Evolutionary conservation across 2,797 vertebrate species (phyloP).

Genomic region (Coregonus ussuriensis): DNA sequence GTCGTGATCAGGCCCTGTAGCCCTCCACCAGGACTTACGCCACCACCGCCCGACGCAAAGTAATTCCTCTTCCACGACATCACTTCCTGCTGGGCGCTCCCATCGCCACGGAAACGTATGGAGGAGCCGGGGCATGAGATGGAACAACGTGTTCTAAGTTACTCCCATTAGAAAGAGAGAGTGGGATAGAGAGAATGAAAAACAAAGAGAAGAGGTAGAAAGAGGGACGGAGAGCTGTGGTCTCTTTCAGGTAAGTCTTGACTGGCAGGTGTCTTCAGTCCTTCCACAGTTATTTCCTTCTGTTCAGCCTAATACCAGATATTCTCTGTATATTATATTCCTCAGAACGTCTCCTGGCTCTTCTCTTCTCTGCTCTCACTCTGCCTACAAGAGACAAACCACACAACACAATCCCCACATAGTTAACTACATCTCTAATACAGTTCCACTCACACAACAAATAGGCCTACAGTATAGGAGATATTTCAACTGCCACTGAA

Average conservation of each 20-base stretch:
- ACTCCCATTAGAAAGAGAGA: conserved; percentile 18
- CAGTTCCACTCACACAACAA: no score
- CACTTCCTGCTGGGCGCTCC: conserved; percentile 59
- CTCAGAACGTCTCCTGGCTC: no score
- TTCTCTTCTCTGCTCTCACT: neutral
- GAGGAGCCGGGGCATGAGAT: conserved; percentile 1
- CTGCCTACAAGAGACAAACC: conserved; percentile 3
- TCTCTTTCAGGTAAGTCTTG: neutral
- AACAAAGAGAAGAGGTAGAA: neutral
- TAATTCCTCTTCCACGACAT: conserved; percentile 88
- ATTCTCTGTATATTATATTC: no score
- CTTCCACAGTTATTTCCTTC: neutral
- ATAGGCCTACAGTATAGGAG: no score
- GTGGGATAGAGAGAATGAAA: neutral
- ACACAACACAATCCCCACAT: neutral
- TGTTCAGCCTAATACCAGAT: no score
- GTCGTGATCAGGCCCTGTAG: conserved; percentile 79
- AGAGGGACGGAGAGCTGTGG: neutral
- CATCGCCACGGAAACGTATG: conserved; percentile 36
- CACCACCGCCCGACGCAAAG: conserved; percentile 75
- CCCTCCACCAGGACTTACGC: conserved; percentile 49
- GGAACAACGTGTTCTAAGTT: conserved; percentile 1
- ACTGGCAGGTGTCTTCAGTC: neutral
- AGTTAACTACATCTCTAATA: no score
- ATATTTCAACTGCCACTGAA: no score